These are phyloP conservation scores for Chrysopilus asiliformis DNA, from an alignment of 2,888 invertebrate species.

Conservation along the genomic window DNA sequence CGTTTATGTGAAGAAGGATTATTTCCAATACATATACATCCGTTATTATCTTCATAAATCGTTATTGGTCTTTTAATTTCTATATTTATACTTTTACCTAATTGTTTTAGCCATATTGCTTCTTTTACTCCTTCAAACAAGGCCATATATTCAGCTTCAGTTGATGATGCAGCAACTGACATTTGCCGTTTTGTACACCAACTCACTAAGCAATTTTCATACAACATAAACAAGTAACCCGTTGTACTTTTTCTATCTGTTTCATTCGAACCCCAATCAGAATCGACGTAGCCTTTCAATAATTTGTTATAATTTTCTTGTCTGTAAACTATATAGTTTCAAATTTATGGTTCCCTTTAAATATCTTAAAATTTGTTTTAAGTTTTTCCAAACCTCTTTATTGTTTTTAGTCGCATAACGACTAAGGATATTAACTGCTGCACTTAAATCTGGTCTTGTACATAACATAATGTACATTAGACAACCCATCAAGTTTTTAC, in stretches of 20 bases:
- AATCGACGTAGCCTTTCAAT: slow-evolving; percentile 8
- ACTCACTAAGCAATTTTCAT: slow-evolving; percentile 7
- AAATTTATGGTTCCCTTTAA: slow-evolving; percentile 8
- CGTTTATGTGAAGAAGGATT: slow-evolving; percentile 13
- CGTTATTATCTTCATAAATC: slow-evolving; percentile 12
- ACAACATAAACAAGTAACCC: slow-evolving; percentile 10
- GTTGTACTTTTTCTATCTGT: slow-evolving; percentile 13
- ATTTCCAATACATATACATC: slow-evolving; percentile 11
- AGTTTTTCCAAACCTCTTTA: slow-evolving; percentile 17
- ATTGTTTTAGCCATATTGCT: slow-evolving; percentile 8
- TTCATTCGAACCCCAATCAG: slow-evolving; percentile 10
- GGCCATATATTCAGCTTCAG: slow-evolving; percentile 8
- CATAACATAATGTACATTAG: slow-evolving; percentile 16
- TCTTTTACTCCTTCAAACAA: slow-evolving; percentile 7
- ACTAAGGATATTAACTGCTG: slow-evolving; percentile 9
- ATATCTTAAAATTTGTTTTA: slow-evolving; percentile 14
- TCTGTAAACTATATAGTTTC: slow-evolving; percentile 10
- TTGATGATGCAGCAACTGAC: slow-evolving; percentile 8
- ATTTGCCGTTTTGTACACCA: slow-evolving; percentile 9
- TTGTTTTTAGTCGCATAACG: slow-evolving; percentile 16
- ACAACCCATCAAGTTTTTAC: slow-evolving; percentile 16
- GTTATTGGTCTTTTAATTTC: not conserved
- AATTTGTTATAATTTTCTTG: slow-evolving; percentile 2
- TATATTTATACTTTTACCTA: slow-evolving; percentile 6
- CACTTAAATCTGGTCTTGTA: slow-evolving; percentile 13